Evolutionary conservation across 2,888 invertebrate species (phyloP).

Genomic region (Drosophila pegasa): DNA sequence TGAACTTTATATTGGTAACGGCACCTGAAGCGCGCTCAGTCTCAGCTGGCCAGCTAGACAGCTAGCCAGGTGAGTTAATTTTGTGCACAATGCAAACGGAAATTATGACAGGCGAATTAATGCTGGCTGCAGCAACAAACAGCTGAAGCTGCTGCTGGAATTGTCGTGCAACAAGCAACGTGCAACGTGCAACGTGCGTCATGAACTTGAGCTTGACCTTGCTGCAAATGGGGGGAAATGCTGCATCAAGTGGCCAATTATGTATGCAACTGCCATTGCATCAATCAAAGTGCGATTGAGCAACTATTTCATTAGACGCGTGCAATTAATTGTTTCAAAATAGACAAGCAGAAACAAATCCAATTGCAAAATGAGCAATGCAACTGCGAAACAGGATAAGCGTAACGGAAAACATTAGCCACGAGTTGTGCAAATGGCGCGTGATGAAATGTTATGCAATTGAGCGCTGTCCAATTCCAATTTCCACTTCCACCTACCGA

Average conservation of each 20-base stretch:
- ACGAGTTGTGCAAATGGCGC: conserved; percentile 52
- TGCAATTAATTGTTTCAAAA: conserved; percentile 42
- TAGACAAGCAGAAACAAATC: conserved; percentile 19
- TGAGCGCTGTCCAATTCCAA: conserved; percentile 35
- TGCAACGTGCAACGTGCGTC: conserved; percentile 58
- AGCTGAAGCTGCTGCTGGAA: conserved; percentile 19
- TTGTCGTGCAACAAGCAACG: conserved; percentile 53
- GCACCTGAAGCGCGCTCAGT: conserved; percentile 32
- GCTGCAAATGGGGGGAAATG: conserved; percentile 34
- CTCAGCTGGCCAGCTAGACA: conserved; percentile 30
- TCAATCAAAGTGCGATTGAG: conserved; percentile 57
- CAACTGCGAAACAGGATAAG: conserved; percentile 31
- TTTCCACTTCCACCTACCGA: conserved; percentile 57
- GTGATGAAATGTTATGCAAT: conserved; percentile 75
- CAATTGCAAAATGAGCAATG: conserved; percentile 1
- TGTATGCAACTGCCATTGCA: conserved; percentile 30
- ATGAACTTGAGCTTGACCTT: conserved; percentile 83
- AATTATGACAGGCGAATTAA: conserved; percentile 56
- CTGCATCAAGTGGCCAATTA: conserved; percentile 53
- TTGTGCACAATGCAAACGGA: conserved; percentile 65
- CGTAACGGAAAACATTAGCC: conserved; percentile 45
- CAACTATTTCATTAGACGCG: conserved; percentile 43
- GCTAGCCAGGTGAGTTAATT: conserved; percentile 3
- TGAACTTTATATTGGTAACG: conserved; percentile 45
- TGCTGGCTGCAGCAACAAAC: conserved; percentile 22